phyloP scores from a whole-genome alignment of 2,888 invertebrate species.

The Halictus ligatus region DNA sequence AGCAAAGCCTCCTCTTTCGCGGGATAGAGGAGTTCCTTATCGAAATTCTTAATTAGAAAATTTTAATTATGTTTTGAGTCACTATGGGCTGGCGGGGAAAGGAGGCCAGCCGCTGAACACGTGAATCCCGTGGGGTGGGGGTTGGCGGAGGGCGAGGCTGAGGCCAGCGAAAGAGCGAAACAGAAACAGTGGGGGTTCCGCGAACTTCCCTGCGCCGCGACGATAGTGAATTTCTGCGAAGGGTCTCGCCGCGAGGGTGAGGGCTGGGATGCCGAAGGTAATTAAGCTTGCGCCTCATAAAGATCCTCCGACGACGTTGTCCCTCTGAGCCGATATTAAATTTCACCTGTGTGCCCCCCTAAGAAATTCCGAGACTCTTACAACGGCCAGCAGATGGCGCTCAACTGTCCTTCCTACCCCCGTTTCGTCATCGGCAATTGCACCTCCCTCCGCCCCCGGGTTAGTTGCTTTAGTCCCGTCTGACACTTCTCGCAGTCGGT shows the following conservation, averaged over 20 bases:
- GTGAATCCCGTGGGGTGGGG: background rate
- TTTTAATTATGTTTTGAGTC: conserved; percentile 84
- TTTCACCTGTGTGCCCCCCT: conserved; percentile 55
- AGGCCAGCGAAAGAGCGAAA: conserved; percentile 19
- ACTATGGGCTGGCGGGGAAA: conserved; percentile 34
- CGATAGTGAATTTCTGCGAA: conserved; percentile 69
- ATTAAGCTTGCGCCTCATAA: conserved; percentile 68
- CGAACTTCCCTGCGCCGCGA: conserved; percentile 58
- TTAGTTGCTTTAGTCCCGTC: background rate
- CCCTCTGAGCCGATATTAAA: conserved; percentile 57
- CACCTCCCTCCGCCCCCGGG: background rate
- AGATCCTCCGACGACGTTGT: conserved; percentile 52
- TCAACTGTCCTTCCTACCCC: background rate
- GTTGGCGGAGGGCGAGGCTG: background rate
- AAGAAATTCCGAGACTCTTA: background rate
- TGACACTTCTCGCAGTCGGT: background rate
- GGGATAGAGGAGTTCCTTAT: conserved; percentile 75
- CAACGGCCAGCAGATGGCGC: background rate
- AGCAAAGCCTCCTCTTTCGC: conserved; percentile 56
- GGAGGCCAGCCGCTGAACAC: background rate
- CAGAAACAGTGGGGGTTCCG: conserved; percentile 17
- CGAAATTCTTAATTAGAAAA: conserved; percentile 84
- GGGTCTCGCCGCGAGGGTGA: conserved; percentile 1
- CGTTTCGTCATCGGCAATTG: background rate
- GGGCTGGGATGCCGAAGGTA: conserved; percentile 55